Conservation (phyloP, 2,888 invertebrate genomes). For the Chalcis sispes region DNA sequence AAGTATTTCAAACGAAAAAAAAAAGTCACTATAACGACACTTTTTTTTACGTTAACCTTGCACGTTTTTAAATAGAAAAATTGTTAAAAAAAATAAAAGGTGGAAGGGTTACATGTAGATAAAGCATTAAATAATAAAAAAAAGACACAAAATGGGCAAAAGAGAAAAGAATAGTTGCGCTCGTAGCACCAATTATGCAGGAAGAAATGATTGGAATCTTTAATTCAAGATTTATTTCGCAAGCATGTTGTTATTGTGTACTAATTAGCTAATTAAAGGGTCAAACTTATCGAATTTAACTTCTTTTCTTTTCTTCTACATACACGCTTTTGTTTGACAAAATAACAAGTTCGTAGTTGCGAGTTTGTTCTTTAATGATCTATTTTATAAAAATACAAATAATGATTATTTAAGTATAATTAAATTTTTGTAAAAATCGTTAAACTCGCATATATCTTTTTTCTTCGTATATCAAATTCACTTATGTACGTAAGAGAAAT, state of each 20-base stretch:
- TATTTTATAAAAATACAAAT: background rate
- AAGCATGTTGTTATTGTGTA: slow-evolving; percentile 17
- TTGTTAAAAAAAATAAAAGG: background rate
- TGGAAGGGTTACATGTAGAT: too few species aligned
- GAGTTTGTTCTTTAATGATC: background rate
- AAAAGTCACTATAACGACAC: too few species aligned
- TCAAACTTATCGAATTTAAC: slow-evolving; percentile 3
- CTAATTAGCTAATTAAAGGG: slow-evolving; percentile 31
- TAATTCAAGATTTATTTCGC: slow-evolving; percentile 18
- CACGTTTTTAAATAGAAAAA: too few species aligned
- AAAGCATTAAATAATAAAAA: too few species aligned
- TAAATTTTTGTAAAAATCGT: background rate
- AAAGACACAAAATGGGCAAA: background rate
- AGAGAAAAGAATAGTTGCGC: slow-evolving; percentile 3
- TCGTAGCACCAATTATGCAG: slow-evolving; percentile 23
- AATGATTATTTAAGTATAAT: background rate
- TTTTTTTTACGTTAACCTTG: too few species aligned
- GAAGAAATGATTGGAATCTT: slow-evolving; percentile 22
- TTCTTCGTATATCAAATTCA: too few species aligned
- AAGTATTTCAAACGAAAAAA: too few species aligned
- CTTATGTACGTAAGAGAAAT: too few species aligned
- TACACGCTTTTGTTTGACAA: background rate
- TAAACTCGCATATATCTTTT: too few species aligned
- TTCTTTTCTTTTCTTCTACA: background rate
- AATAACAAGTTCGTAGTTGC: background rate